A percentile compares a stretch with the other conserved stretches of the same genome.
These are phyloP conservation scores for Recurvirostra avosetta DNA, from an alignment of 2,113 vertebrate species.

Conservation along the genomic window DNA sequence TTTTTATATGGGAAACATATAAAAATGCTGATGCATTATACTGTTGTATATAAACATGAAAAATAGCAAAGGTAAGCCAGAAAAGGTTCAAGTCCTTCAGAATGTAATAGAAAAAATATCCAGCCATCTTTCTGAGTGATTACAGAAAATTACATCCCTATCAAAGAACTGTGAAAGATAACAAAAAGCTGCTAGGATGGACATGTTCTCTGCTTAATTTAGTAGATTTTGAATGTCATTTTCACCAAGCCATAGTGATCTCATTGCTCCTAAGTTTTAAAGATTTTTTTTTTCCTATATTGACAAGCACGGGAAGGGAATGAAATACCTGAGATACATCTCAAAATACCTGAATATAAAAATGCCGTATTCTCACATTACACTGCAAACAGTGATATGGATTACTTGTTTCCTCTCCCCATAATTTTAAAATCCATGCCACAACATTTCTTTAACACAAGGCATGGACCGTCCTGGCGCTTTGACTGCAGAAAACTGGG, in stretches of 20 bases:
- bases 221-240: not conserved
- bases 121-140: conserved; percentile 47
- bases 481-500: not conserved
- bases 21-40: conserved; percentile 67
- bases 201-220: conserved; percentile 21
- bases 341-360: not conserved
- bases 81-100: conserved; percentile 51
- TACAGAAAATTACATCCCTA: conserved; percentile 49
- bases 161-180: conserved; percentile 8
- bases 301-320: not conserved
- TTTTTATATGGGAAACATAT: conserved; percentile 53
- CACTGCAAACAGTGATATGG: not conserved
- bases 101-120: conserved; percentile 58
- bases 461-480: not conserved
- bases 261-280: not conserved
- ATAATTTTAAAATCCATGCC: not conserved
- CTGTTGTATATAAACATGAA: conserved; percentile 63
- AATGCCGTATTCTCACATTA: not conserved
- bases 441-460: not conserved
- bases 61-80: conserved; percentile 63
- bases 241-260: not conserved
- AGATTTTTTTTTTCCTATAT: not conserved
- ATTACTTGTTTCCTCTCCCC: not conserved
- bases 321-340: not conserved
- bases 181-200: conserved; percentile 18